These are phyloP conservation scores for Cyprinus carpio DNA, from an alignment of 2,113 vertebrate species.

Conservation along the genomic window DNA sequence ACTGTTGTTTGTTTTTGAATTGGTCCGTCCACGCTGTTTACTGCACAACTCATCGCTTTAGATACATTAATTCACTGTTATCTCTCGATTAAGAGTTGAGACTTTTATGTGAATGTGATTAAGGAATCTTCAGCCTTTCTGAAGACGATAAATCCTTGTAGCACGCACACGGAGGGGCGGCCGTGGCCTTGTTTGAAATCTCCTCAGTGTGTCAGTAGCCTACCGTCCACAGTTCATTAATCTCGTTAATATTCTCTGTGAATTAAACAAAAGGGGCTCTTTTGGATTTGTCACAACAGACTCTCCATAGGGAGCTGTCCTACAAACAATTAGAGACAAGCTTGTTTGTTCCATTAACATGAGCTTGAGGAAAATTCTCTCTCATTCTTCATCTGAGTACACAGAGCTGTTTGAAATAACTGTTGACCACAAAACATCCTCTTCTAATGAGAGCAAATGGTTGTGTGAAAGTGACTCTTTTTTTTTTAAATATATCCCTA, in stretches of 20 bases:
- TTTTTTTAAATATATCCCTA: constrained; percentile 31
- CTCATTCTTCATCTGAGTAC: not conserved
- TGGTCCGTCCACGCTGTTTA: not conserved
- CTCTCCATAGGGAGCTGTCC: constrained; percentile 17
- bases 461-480: constrained; percentile 22
- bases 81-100: not conserved
- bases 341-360: constrained; percentile 23
- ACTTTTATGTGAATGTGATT: not conserved
- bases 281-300: not conserved
- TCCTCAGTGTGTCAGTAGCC: not conserved
- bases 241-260: constrained; percentile 25
- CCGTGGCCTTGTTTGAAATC: constrained; percentile 16
- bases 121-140: not conserved
- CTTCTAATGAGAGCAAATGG: not conserved
- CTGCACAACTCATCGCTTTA: not conserved
- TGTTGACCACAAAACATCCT: not conserved
- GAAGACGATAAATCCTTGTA: not conserved
- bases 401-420: constrained; percentile 7
- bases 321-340: constrained; percentile 32
- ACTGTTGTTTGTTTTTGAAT: constrained; percentile 7
- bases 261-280: constrained; percentile 17
- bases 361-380: not conserved
- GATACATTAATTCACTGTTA: too few relatives aligned
- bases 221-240: constrained; percentile 30
- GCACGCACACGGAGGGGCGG: not conserved